Evolutionary conservation across 2,797 vertebrate genomes (phyloP).

Genomic region (Coluber constrictor): DNA sequence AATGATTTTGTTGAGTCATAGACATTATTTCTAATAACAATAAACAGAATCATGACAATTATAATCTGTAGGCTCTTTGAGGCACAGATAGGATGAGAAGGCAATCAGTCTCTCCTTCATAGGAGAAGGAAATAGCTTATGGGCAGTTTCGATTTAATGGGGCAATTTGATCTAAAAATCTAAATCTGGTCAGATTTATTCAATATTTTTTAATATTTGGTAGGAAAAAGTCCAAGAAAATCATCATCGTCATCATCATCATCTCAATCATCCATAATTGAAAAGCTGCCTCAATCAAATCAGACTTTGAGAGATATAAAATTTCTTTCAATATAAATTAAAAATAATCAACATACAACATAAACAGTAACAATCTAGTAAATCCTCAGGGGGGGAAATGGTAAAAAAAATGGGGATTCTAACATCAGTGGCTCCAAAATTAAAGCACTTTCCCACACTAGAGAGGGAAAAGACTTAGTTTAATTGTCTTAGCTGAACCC

Average conservation of each 20-base stretch:
- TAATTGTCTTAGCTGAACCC: not conserved
- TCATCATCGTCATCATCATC: not conserved
- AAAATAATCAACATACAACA: not conserved
- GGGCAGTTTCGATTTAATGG: not conserved
- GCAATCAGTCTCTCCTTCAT: conserved; percentile 14
- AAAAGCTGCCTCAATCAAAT: not conserved
- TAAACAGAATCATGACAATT: conserved; percentile 2
- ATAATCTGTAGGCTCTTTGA: conserved; percentile 17
- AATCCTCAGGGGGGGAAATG: not conserved
- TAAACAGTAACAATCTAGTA: not conserved
- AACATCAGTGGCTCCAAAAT: not conserved
- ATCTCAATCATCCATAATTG: not conserved
- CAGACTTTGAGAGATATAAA: not conserved
- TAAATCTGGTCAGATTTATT: not conserved
- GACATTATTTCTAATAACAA: not conserved
- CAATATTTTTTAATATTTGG: not conserved
- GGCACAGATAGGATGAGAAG: not conserved
- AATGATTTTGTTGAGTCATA: not conserved
- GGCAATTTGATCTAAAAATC: not conserved
- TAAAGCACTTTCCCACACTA: not conserved
- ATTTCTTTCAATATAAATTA: not conserved
- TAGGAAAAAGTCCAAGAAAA: not conserved
- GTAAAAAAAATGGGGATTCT: not conserved
- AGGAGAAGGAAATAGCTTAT: not conserved
- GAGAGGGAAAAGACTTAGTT: not conserved